These are phyloP conservation scores for Trichosurus vulpecula DNA, from an alignment of 2,797 vertebrate genomes.

Conservation along the genomic window DNA sequence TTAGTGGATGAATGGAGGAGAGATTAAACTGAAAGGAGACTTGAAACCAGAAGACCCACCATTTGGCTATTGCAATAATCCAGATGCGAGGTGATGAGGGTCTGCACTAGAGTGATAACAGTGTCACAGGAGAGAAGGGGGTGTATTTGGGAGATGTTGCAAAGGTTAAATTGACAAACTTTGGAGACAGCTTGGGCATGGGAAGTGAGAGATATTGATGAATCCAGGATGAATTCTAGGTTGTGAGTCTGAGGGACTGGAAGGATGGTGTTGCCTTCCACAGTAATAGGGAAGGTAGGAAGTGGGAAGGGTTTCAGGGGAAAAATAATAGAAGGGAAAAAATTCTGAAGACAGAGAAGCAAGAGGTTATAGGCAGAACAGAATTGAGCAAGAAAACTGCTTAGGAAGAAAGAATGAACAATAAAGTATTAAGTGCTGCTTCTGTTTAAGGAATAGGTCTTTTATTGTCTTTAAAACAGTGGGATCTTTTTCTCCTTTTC, in stretches of 20 bases:
- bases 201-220: background rate
- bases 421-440: background rate
- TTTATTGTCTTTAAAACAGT: background rate
- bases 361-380: background rate
- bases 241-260: background rate
- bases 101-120: background rate
- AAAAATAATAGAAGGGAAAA: background rate
- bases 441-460: background rate
- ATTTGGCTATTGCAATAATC: background rate
- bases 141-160: background rate
- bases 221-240: background rate
- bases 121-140: background rate
- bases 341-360: background rate
- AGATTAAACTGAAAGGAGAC: background rate
- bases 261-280: background rate
- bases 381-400: background rate
- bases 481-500: background rate
- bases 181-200: background rate
- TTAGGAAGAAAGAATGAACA: background rate
- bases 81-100: background rate
- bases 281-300: background rate
- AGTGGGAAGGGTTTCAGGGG: background rate
- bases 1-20: background rate
- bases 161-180: background rate
- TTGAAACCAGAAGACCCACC: background rate